phyloP scores from a whole-genome alignment of 1,140 invertebrate species.

The Diplogasteroides magnus region DNA sequence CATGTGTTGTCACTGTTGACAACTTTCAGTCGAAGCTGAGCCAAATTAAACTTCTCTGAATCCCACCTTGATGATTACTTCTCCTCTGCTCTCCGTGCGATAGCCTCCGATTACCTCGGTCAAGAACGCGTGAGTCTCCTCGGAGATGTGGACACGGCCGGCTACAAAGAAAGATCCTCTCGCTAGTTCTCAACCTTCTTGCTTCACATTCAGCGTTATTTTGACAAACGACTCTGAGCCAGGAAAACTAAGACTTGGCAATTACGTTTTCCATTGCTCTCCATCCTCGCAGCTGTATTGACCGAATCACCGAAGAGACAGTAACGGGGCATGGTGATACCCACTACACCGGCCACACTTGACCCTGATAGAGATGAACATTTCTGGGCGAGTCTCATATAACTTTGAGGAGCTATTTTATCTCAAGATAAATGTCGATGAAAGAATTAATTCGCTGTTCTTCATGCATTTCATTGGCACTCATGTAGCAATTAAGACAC shows the following conservation, averaged over 20 bases:
- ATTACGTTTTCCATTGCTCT: no score
- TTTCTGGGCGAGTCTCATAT: no score
- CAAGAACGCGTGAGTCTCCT: conserved; percentile 40
- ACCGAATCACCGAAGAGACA: conserved; percentile 80
- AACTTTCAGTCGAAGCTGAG: no score
- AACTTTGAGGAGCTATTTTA: no score
- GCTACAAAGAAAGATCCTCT: conserved; percentile 31
- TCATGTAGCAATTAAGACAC: no score
- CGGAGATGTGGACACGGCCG: conserved; percentile 46
- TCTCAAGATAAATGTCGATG: no score
- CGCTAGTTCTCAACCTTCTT: conserved; percentile 21
- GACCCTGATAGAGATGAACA: no score
- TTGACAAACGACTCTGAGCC: no score
- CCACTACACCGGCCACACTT: conserved; percentile 50
- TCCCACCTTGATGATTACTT: conserved; percentile 47
- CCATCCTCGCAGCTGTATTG: conserved; percentile 84
- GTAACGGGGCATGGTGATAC: conserved; percentile 58
- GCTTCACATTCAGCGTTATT: conserved; percentile 54
- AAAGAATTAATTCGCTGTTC: no score
- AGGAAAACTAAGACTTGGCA: no score
- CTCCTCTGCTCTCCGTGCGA: conserved; percentile 44
- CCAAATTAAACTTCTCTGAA: neutral
- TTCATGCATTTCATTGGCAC: no score
- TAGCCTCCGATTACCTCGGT: conserved; percentile 46
- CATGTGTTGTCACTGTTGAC: neutral